Conservation (phyloP, 2,113 vertebrate genomes). For the Myiopsitta monachus region DNA sequence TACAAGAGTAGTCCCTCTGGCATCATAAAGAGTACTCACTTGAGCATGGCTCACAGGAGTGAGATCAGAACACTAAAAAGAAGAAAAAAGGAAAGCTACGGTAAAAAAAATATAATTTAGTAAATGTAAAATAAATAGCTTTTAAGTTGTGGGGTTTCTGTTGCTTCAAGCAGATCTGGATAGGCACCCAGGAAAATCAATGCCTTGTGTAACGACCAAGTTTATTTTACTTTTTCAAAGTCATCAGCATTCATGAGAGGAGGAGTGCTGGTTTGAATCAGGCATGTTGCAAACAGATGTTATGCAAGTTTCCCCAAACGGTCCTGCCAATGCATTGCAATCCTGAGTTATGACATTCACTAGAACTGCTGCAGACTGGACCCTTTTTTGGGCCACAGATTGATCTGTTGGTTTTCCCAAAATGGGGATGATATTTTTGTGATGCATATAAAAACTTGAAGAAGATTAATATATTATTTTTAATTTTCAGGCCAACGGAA, state of each 20-base stretch:
- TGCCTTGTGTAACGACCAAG: not conserved
- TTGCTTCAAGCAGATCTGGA: slow-evolving; percentile 10
- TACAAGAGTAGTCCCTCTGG: slow-evolving; percentile 25
- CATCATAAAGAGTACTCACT: not conserved
- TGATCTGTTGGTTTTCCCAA: not conserved
- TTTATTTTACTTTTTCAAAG: slow-evolving; percentile 33
- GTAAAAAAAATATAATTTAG: not conserved
- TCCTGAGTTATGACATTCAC: slow-evolving; percentile 42
- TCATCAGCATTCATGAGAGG: not conserved
- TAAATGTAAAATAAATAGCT: not conserved
- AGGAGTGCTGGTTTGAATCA: slow-evolving; percentile 51
- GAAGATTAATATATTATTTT: not conserved
- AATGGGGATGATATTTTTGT: not conserved
- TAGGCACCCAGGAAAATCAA: not conserved
- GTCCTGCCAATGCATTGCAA: slow-evolving; percentile 21
- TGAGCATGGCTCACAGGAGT: slow-evolving; percentile 4
- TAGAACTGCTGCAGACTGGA: slow-evolving; percentile 4
- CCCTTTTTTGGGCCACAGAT: slow-evolving; percentile 25
- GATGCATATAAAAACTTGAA: not conserved
- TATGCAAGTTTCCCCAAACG: slow-evolving; percentile 36
- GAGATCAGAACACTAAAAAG: not conserved
- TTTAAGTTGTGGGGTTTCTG: not conserved
- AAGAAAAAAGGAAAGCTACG: not conserved
- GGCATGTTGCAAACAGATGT: slow-evolving; percentile 69
- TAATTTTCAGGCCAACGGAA: not conserved